phyloP scores from a whole-genome alignment of 2,888 invertebrate genomes.

The Dione juno region DNA sequence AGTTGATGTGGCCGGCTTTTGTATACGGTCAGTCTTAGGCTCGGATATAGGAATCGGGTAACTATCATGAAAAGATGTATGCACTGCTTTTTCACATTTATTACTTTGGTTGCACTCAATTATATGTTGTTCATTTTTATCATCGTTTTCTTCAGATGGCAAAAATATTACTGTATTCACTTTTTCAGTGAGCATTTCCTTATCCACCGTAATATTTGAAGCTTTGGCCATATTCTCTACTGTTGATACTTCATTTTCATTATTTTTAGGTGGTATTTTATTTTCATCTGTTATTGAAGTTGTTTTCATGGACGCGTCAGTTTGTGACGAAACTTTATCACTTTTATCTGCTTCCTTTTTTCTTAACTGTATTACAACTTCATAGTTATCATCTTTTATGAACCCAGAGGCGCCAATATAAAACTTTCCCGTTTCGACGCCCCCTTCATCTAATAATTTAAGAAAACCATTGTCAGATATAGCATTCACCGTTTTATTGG shows the following conservation, averaged over 20 bases:
- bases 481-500: conserved; percentile 51
- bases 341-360: conserved; percentile 60
- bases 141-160: conserved; percentile 28
- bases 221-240: background rate
- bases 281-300: background rate
- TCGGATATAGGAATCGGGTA: conserved; percentile 49
- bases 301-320: conserved; percentile 16
- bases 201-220: background rate
- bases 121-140: conserved; percentile 26
- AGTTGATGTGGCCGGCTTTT: conserved; percentile 63
- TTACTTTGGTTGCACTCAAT: conserved; percentile 16
- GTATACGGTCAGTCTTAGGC: conserved; percentile 50
- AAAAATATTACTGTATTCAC: background rate
- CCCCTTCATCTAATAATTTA: conserved; percentile 62
- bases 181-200: background rate
- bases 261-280: background rate
- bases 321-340: background rate
- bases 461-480: conserved; percentile 59
- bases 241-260: background rate
- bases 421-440: conserved; percentile 67
- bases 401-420: conserved; percentile 71
- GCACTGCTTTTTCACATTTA: conserved; percentile 54
- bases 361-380: conserved; percentile 74
- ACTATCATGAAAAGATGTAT: conserved; percentile 54
- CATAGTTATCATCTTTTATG: conserved; percentile 70